Conservation (phyloP, 35 echinoderm and acorn worm genomes). For the Apostichopus japonicus region DNA sequence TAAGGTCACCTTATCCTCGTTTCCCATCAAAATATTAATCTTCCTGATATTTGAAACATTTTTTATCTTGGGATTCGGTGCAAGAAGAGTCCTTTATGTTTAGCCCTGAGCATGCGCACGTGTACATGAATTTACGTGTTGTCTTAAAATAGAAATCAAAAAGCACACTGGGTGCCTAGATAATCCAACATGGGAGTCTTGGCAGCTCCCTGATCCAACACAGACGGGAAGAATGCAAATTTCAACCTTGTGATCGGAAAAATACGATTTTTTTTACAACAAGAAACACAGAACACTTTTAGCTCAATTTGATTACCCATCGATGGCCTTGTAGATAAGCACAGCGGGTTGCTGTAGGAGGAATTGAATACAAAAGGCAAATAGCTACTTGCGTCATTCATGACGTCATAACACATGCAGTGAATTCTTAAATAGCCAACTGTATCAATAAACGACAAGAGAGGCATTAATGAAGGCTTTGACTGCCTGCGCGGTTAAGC, state of each 20-base stretch:
- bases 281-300: not conserved
- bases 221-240: not conserved
- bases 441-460: constrained; percentile 22
- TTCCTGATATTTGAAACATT: not conserved
- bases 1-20: not conserved
- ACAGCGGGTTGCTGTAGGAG: constrained; percentile 14
- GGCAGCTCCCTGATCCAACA: too few relatives aligned
- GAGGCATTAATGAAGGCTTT: not conserved
- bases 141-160: not conserved
- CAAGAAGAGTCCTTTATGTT: too few relatives aligned
- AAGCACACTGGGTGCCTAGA: not conserved
- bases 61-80: too few relatives aligned
- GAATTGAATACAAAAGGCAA: constrained; percentile 31
- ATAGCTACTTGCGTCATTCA: constrained; percentile 42
- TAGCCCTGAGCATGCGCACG: not conserved
- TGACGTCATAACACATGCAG: constrained; percentile 20
- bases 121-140: not conserved
- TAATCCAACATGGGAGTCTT: not conserved
- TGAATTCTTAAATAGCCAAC: constrained; percentile 38
- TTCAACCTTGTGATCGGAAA: not conserved
- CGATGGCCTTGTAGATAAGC: constrained; percentile 42
- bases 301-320: constrained; percentile 28
- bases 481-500: not conserved
- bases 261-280: not conserved
- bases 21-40: not conserved